Evolutionary conservation across 1,140 invertebrate species (phyloP), one percentile per base, ranked within the genome.

Genomic region (Lepidostoma basale): DNA sequence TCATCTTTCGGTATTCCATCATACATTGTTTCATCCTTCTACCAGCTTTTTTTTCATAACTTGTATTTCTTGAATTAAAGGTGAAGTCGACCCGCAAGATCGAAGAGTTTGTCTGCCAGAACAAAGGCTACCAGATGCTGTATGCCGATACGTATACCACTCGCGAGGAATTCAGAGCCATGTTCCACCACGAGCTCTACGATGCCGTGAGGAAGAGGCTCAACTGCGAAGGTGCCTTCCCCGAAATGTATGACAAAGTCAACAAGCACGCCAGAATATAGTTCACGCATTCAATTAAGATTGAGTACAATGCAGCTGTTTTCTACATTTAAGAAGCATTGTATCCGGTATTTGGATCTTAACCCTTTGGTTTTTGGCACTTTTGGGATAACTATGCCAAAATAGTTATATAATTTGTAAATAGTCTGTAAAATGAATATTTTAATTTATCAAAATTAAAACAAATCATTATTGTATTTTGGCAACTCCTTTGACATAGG

Each of bases 81-180:
- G 80, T 83, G 14, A 75, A 86, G 47, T 88, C 88, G n/a, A 92
- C 90, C 0, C 83, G 90, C 69, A 81, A 79, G 59, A 78, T 94
- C 10, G 93, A 95, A 79, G 81, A 83, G 45, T 92, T 89, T 79
- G 90, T 93, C 10, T 79, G 82, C 8, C 79, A 88, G 56, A 81
- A 86, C 14, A 80, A 89, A 64, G 92, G 92, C 14, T 93, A 91
- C 78, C 92, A 95, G 83, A 95, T 95, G 92, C 78, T 95, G 49
- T 94, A 94, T 78, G 91, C 91, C 0, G 92, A 95, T 74, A 92
- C 90, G 0, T 93, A 89, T 76, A 88, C 90, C 67, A 92, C 89
- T 0, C 77, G 77, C 28, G 86, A 90, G 25, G 92, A 95, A 78
- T 95, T 94, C 76, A 78, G 89, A n/a, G 72, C 84, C 54, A 95